Percentiles rank a stretch among this genome's conserved stretches.
These are phyloP conservation scores for Hymenochirus boettgeri DNA, from an alignment of 2,113 vertebrate genomes.

Conservation along the genomic window DNA sequence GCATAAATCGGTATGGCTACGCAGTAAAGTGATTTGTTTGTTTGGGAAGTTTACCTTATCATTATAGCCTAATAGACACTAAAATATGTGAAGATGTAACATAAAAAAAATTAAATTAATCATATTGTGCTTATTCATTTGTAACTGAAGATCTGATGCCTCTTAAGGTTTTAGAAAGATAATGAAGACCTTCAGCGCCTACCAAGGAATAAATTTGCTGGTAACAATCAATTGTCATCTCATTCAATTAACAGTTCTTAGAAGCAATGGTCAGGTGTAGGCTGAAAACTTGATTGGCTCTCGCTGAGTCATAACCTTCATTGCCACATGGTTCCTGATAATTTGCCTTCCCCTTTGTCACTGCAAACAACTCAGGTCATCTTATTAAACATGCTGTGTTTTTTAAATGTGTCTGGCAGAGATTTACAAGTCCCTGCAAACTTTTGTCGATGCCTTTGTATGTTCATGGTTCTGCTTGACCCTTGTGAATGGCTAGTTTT, in stretches of 20 bases:
- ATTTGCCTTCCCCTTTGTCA: constrained; percentile 42
- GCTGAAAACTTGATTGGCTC: constrained; percentile 28
- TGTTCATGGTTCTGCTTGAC: background rate
- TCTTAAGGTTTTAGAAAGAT: too few species aligned
- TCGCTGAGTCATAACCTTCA: constrained; percentile 43
- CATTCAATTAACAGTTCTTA: constrained; percentile 30
- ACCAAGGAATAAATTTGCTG: constrained; percentile 4
- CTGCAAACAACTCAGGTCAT: constrained; percentile 45
- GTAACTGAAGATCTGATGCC: too few species aligned
- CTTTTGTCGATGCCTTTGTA: constrained; percentile 37
- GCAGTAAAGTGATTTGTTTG: too few species aligned
- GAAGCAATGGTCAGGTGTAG: constrained; percentile 29
- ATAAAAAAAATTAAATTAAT: too few species aligned
- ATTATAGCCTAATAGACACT: too few species aligned
- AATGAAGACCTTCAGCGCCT: background rate
- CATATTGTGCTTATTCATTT: too few species aligned
- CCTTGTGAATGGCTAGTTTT: too few species aligned
- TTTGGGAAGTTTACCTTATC: too few species aligned
- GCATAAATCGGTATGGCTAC: too few species aligned
- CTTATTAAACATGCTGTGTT: constrained; percentile 30
- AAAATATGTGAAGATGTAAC: too few species aligned
- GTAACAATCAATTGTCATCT: too few species aligned
- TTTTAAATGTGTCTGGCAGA: constrained; percentile 25
- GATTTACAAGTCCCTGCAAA: constrained; percentile 12
- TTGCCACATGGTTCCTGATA: constrained; percentile 39